Percentiles rank a stretch among this genome's conserved stretches.
phyloP scores from a whole-genome alignment of 2,113 vertebrate species.

The Siphamia tubifer region DNA sequence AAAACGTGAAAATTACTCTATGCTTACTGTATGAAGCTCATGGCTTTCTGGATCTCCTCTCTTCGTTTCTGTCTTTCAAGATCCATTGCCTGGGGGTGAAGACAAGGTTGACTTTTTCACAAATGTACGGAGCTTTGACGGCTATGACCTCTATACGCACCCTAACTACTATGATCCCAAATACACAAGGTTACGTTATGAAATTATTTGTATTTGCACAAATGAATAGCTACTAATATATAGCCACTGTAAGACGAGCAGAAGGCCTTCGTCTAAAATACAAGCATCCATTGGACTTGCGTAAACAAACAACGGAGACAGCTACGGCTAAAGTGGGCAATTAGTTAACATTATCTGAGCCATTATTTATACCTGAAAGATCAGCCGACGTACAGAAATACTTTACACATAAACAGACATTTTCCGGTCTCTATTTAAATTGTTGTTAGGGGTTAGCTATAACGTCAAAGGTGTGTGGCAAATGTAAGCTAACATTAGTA shows the following conservation, averaged over 20 bases:
- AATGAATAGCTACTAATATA: no score
- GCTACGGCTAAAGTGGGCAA: neutral
- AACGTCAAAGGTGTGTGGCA: neutral
- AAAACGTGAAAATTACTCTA: no score
- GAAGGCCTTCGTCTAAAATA: slow-evolving; percentile 24
- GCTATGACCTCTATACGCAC: neutral
- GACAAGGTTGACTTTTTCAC: slow-evolving; percentile 1
- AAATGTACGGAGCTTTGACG: neutral
- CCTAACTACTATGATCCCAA: neutral
- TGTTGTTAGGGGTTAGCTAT: neutral
- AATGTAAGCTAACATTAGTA: slow-evolving; percentile 7
- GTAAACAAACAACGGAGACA: neutral
- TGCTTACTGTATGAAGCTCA: slow-evolving; percentile 97
- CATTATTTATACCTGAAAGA: neutral
- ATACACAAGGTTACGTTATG: no score
- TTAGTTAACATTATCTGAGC: neutral
- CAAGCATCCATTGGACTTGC: neutral
- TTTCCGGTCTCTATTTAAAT: neutral
- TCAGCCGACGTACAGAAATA: neutral
- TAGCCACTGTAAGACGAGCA: neutral
- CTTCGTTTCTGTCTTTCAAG: slow-evolving; percentile 92
- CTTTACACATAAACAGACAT: neutral
- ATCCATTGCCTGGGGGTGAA: slow-evolving; percentile 75
- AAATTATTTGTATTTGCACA: neutral
- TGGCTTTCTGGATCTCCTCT: slow-evolving; percentile 96